Conservation (phyloP, 2,797 vertebrate species). For the Sandelia bainsii region DNA sequence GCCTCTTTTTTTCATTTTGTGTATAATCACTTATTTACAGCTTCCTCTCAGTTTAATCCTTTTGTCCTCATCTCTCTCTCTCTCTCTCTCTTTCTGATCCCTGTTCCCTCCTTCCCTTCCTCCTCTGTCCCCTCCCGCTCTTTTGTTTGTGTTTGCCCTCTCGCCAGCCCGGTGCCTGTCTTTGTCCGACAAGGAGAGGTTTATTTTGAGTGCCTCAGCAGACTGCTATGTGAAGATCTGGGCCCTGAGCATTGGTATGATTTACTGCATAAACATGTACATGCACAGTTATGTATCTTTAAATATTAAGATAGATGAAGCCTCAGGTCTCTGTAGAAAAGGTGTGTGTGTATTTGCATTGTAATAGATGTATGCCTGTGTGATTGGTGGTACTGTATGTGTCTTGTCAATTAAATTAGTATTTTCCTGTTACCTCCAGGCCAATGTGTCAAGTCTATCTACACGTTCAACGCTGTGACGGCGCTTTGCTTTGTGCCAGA, state of each 20-base stretch:
- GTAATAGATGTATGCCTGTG: slow-evolving; percentile 46
- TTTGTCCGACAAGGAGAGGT: slow-evolving; percentile 81
- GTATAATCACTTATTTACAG: slow-evolving; percentile 58
- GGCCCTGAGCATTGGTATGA: slow-evolving; percentile 84
- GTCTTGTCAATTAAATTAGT: slow-evolving; percentile 60
- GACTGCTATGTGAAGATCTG: slow-evolving; percentile 88
- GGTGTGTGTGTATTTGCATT: slow-evolving; percentile 16
- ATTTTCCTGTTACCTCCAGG: slow-evolving; percentile 76
- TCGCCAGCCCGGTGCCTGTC: slow-evolving; percentile 77
- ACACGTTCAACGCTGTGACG: slow-evolving; percentile 87
- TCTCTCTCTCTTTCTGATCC: slow-evolving; percentile 11
- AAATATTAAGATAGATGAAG: slow-evolving; percentile 21
- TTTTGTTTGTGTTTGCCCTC: slow-evolving; percentile 54
- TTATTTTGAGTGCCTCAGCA: slow-evolving; percentile 86
- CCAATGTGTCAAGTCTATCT: slow-evolving; percentile 87
- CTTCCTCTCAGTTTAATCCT: slow-evolving; percentile 42
- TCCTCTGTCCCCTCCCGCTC: slow-evolving; percentile 18
- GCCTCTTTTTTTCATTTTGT: slow-evolving; percentile 40
- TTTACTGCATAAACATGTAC: slow-evolving; percentile 29
- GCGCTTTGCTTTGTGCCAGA: slow-evolving; percentile 85
- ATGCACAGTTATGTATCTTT: background rate
- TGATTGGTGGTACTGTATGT: slow-evolving; percentile 29
- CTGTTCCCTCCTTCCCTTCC: background rate
- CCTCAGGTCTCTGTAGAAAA: slow-evolving; percentile 36
- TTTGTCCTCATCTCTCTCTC: slow-evolving; percentile 35